phyloP scores from a whole-genome alignment of 2,888 invertebrate genomes.

The Orgyia antiqua region DNA sequence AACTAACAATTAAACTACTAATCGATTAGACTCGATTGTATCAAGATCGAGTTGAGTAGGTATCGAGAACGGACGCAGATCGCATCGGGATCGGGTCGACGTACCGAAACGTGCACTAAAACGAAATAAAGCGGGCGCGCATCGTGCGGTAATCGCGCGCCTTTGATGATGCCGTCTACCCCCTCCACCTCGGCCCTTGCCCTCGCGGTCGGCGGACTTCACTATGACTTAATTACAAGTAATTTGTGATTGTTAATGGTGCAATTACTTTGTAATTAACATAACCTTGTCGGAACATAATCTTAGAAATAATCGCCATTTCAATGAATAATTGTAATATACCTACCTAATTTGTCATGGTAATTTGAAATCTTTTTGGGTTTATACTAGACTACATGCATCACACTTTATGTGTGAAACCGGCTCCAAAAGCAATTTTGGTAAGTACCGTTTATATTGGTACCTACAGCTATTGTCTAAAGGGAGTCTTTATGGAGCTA shows the following conservation, averaged over 20 bases:
- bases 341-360: too few species aligned
- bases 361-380: too few species aligned
- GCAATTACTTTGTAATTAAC: constrained; percentile 41
- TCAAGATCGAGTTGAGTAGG: constrained; percentile 13
- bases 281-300: constrained; percentile 15
- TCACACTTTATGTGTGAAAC: too few species aligned
- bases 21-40: constrained; percentile 8
- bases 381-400: too few species aligned
- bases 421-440: too few species aligned
- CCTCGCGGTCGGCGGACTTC: constrained; percentile 18
- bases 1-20: constrained; percentile 10
- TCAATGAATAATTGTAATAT: too few species aligned
- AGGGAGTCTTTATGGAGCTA: too few species aligned
- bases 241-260: constrained; percentile 48
- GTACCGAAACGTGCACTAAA: constrained; percentile 36
- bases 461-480: too few species aligned
- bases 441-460: too few species aligned
- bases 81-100: constrained; percentile 38
- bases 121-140: constrained; percentile 40
- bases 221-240: constrained; percentile 44
- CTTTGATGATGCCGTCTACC: constrained; percentile 57
- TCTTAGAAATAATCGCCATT: constrained; percentile 17
- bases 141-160: constrained; percentile 49
- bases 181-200: constrained; percentile 4
- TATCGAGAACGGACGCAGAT: constrained; percentile 23